Base-by-base conservation (phyloP, 2,888 invertebrate genomes). In the Chrysolina haemoptera region DNA sequence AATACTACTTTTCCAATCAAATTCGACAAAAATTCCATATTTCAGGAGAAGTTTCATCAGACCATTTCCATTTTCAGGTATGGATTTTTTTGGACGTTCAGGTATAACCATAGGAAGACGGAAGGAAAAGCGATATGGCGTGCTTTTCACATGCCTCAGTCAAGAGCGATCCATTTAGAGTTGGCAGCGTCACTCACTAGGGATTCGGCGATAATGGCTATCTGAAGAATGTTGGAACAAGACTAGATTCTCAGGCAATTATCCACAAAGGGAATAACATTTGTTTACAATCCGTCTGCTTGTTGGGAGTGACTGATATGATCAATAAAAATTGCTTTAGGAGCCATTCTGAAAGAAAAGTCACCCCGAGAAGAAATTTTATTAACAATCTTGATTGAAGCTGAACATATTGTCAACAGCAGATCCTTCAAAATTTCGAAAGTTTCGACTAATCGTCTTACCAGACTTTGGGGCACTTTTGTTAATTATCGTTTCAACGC, bases 251-350 rank as follows among this genome's bases (percentile, higher is more conserved):
- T 48, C 11, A 48, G 48, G 14, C 48, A 48, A 48, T n/a, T 48
- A 12, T 48, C 48, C n/a, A 14, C 14, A 3, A 48, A 48, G 12
- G 48, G n/a, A 8, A 48, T 48, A 8, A 48, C 9, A 14, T 48
- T 48, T 48, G 48, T 48, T 48, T 48, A 8, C 48, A 48, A 48
- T n/a, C 48, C 48, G 12, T 12, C 48, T 48, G 48, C 48, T 48
- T 10, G 48, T 48, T 48, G 48, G 48, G 48, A 48, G n/a, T 4
- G 48, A 48, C 14, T 48, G n/a, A 48, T 48, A 8, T 10, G 14
- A 12, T 48, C 48, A 10, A 14, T 48, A 10, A 48, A 48, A 48
- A 48, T 48, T 3, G 48, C 48, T 48, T 14, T 48, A 4, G 48
- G 4, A 12, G 48, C 48, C n/a, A 48, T 12, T 4, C 9, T 48